Percentiles rank a stretch among this genome's conserved stretches.
phyloP scores from a whole-genome alignment of 2,888 invertebrate genomes.

The Lasioglossum figueresi region DNA sequence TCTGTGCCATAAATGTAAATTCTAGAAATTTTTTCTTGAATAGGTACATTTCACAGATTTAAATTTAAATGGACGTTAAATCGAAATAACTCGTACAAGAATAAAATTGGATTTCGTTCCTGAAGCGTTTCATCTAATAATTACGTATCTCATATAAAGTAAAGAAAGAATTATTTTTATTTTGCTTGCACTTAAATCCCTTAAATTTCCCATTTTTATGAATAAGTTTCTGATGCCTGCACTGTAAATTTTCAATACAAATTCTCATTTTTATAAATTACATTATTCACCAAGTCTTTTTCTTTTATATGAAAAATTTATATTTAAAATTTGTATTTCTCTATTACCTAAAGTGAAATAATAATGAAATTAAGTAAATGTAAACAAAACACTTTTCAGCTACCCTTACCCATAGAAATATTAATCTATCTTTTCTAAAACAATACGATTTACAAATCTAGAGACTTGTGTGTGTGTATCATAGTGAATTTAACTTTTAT shows the following conservation, averaged over 20 bases:
- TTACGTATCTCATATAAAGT: not conserved
- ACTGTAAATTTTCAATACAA: not conserved
- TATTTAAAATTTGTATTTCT: too few species aligned
- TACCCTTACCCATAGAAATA: too few species aligned
- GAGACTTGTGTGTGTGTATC: too few species aligned
- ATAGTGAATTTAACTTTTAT: too few species aligned
- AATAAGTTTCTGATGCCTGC: not conserved
- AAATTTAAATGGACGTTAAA: not conserved
- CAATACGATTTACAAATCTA: too few species aligned
- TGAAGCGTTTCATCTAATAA: not conserved
- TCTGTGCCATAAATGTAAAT: not conserved
- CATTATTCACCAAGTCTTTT: too few species aligned
- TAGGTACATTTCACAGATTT: not conserved
- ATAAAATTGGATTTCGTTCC: not conserved
- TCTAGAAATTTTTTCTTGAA: not conserved
- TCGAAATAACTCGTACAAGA: not conserved
- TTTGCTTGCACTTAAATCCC: not conserved
- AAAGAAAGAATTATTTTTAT: not conserved
- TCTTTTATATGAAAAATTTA: too few species aligned
- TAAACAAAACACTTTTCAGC: too few species aligned
- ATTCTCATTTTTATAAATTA: not conserved
- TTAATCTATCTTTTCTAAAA: too few species aligned
- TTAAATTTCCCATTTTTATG: not conserved
- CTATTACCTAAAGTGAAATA: too few species aligned
- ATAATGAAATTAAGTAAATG: too few species aligned